Conservation (phyloP, 2,113 vertebrate species). For the Eulemur macaco region DNA sequence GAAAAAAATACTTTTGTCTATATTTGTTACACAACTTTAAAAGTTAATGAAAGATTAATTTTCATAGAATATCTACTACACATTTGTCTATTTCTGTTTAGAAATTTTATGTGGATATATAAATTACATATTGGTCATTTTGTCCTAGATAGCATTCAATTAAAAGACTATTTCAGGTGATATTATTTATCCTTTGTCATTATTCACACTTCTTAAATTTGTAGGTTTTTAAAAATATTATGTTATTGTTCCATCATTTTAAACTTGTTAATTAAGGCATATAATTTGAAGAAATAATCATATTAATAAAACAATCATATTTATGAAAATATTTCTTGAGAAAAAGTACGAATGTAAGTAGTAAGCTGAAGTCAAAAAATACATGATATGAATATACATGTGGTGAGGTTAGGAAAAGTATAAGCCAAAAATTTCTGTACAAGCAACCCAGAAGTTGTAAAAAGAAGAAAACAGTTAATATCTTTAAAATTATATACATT, state of each 20-base stretch:
- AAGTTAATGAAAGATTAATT: not conserved
- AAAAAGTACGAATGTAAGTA: not conserved
- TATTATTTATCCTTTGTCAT: not conserved
- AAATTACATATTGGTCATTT: not conserved
- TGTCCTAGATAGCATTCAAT: not conserved
- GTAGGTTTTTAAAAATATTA: not conserved
- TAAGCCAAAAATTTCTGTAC: not conserved
- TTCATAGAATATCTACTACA: not conserved
- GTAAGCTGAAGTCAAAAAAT: not conserved
- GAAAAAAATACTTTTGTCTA: not conserved
- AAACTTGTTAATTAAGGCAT: not conserved
- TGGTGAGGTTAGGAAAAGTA: not conserved
- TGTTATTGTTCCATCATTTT: not conserved
- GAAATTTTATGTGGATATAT: not conserved
- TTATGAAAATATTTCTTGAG: not conserved
- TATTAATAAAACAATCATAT: not conserved
- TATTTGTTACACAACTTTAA: not conserved
- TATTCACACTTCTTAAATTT: not conserved
- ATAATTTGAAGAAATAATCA: not conserved
- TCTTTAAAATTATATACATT: not conserved
- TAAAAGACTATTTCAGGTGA: not conserved
- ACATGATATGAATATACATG: not conserved
- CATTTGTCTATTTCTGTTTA: not conserved
- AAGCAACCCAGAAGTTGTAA: not conserved
- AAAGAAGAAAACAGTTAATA: not conserved